Base-by-base conservation (phyloP, 1,140 invertebrate species). In the Atta texana region DNA sequence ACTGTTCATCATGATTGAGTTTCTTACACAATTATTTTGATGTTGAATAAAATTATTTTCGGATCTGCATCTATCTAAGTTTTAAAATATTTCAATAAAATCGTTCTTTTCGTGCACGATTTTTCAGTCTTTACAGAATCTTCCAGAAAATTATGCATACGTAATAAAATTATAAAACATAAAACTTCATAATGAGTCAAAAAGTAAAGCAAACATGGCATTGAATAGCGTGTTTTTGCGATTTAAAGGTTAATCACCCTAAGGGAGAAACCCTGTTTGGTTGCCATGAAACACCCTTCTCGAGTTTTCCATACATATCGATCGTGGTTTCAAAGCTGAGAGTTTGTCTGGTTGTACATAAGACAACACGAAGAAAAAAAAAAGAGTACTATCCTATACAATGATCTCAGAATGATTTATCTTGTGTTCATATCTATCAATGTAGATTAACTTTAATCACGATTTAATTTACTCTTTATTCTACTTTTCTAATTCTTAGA, bases 231-330 rank as follows among this genome's bases (percentile, higher is more conserved):
- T 24, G 8, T 44, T 16, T 72, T 44, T 0, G 31, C 3, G 8
- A 59, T 82, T 34, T 21, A 24, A 31, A 28, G 57, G 69, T 82
- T 82, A 49, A 72, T 72, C 68, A 59, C 66, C 34, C 51, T 21
- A 64, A 53, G 34, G 78, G 57, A 68, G 86, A 74, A 84, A 68
- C 64, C 78, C 66, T n/a, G 31, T 14, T 24, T 16, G 74, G 86
- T 89, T 89, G 86, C 88, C 24, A 89, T 55, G 86, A 87, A 68
- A 89, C 64, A 80, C 86, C 75, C 86, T 71, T 7, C 3, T n/a
- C 53, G 3, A n/a, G 49, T 75, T 88, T 86, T 7, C 68, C 75
- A 51, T 74, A 31, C n/a, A 55, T 2, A 84, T 84, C 80, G 80
- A 75, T 84, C 80, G 55, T 14, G 14, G 51, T 59, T 21, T 34